Evolutionary conservation across 2,888 invertebrate genomes (phyloP), one percentile per base, ranked within the genome.

Genomic region (Heliconius hortense): DNA sequence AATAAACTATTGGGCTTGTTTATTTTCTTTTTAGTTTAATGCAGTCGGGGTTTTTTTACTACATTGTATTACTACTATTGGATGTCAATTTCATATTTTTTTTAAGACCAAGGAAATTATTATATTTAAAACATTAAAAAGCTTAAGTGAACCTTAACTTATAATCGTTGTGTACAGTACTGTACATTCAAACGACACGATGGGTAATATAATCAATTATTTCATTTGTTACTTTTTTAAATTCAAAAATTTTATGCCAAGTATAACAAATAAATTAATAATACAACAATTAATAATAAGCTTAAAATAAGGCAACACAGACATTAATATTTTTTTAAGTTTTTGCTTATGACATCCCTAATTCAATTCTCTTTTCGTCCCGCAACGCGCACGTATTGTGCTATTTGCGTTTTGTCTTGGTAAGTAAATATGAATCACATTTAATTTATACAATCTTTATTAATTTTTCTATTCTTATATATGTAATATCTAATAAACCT

Each of bases 321-420:
- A 4, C 13, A 15, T 26, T 26, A 24, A 35, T n/a, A 43, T 24
- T 8, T 26, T 5, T 60, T 66, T 2, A n/a, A n/a, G 15, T 48
- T 59, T 60, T 60, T 59, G 13, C 2, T 18, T 71, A 21, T 70
- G 66, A 26, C 60, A 74, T 76, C 79, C 7, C 83, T 80, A 83
- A 75, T 84, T 35, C 15, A 83, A 73, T 80, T 82, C 85, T 78
- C 82, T 86, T 87, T 88, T 87, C 86, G 90, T 93, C 90, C 89
- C 90, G 90, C 80, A 78, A 72, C 77, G 77, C 81, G 81, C 90
- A 90, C 91, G 80, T 80, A 78, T 78, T 79, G 92, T 91, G 93
- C 88, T 89, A 87, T 87, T 86, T 79, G 82, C 76, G 79, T 80
- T 82, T 81, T 80, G 82, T 81, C 82, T 85, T 84, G 93, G 92